Percentiles rank a stretch among this genome's conserved stretches.
Evolutionary conservation across 2,888 invertebrate genomes (phyloP).

Genomic region (Nineta flava): DNA sequence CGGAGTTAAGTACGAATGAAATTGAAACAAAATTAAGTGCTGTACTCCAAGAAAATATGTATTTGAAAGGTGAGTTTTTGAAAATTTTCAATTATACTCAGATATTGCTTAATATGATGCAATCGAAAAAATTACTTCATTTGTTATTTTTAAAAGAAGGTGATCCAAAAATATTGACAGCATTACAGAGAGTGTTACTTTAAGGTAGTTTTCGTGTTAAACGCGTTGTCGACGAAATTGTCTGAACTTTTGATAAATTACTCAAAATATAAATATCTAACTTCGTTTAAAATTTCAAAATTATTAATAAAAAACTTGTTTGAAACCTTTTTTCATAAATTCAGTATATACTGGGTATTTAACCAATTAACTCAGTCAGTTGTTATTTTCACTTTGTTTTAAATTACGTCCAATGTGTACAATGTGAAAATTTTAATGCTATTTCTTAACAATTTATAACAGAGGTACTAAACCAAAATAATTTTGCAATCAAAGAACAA

Average conservation of each 20-base stretch:
- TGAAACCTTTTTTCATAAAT: no score
- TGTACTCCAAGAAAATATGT: conserved; percentile 19
- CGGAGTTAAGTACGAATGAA: conserved; percentile 19
- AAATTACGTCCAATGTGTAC: no score
- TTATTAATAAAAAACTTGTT: no score
- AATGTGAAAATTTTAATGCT: conserved; percentile 17
- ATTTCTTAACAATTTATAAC: conserved; percentile 21
- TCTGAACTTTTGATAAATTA: no score
- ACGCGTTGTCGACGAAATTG: no score
- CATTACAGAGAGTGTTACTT: not conserved
- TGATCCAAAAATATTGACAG: not conserved
- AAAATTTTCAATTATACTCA: not conserved
- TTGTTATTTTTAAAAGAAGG: not conserved
- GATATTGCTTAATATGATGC: no score
- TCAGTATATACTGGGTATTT: no score
- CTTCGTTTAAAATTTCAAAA: no score
- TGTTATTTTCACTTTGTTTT: no score
- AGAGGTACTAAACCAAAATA: conserved; percentile 48
- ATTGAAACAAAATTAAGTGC: conserved; percentile 20
- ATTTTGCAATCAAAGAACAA: conserved; percentile 49
- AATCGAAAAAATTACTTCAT: not conserved
- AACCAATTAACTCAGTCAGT: no score
- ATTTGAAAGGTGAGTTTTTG: conserved; percentile 16
- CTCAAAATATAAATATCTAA: no score
- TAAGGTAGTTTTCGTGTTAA: no score